These are phyloP conservation scores for Guaruba guarouba DNA, from an alignment of 2,113 vertebrate species.

Conservation along the genomic window DNA sequence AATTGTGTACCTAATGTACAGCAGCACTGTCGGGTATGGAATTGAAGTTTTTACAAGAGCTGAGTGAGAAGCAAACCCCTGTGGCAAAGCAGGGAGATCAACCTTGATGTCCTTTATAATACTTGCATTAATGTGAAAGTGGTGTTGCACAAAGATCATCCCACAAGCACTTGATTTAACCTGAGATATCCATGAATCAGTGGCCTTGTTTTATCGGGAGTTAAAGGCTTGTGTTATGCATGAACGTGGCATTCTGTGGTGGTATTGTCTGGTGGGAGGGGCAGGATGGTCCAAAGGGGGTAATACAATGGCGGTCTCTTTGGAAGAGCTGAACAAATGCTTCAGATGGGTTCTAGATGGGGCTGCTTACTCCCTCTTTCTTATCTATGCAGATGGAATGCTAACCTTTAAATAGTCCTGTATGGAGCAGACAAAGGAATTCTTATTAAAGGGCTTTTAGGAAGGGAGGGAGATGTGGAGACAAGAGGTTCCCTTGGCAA, in stretches of 20 bases:
- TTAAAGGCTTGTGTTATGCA: background rate
- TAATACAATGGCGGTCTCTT: too few species aligned
- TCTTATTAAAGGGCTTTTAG: background rate
- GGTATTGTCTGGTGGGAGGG: background rate
- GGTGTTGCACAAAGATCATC: background rate
- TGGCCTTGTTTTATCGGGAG: background rate
- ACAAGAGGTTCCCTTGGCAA: background rate
- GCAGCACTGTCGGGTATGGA: background rate
- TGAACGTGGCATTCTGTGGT: rapidly evolving
- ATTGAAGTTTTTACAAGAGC: background rate
- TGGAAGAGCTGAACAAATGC: background rate
- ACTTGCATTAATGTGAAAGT: background rate
- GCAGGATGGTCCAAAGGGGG: background rate
- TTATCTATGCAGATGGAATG: too few species aligned
- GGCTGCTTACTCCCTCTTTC: too few species aligned
- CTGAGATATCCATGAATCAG: rapidly evolving
- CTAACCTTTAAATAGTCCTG: too few species aligned
- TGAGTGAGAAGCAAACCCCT: background rate
- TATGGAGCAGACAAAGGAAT: background rate
- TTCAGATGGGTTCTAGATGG: background rate
- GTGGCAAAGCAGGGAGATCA: background rate
- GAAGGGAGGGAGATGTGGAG: background rate
- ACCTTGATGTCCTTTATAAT: background rate
- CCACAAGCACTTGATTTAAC: background rate
- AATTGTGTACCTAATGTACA: background rate